A percentile compares a stretch with the other conserved stretches of the same genome.
Evolutionary conservation across 2,797 vertebrate genomes (phyloP).

Genomic region (Pelochelys cantorii): DNA sequence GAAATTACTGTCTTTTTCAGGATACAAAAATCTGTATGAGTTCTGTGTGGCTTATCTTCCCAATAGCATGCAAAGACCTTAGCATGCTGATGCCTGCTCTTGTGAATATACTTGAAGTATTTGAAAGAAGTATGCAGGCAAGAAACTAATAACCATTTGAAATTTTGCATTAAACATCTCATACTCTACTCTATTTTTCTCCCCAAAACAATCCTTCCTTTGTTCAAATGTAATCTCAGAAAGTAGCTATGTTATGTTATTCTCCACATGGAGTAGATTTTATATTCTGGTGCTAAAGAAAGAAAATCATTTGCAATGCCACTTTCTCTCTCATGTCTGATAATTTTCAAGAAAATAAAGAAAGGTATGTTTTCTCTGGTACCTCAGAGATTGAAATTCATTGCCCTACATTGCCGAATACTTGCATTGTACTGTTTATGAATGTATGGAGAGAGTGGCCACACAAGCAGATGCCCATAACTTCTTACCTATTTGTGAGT

Average conservation of each 20-base stretch:
- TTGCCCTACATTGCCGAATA: neutral
- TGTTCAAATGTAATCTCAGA: neutral
- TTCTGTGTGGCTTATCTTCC: neutral
- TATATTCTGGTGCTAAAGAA: neutral
- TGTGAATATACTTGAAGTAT: neutral
- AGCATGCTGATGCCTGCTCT: neutral
- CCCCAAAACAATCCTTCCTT: neutral
- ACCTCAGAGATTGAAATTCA: neutral
- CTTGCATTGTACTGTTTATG: neutral
- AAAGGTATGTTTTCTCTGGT: neutral
- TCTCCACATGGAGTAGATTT: neutral
- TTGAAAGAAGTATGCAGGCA: neutral
- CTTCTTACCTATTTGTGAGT: neutral
- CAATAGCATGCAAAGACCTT: neutral
- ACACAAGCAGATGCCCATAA: neutral
- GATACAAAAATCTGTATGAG: neutral
- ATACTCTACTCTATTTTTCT: neutral
- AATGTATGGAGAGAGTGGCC: neutral
- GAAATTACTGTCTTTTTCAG: neutral
- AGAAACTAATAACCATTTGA: neutral
- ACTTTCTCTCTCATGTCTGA: fast-evolving
- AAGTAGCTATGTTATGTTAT: neutral
- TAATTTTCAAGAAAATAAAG: conserved; percentile 2
- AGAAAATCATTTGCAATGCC: fast-evolving
- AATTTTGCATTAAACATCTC: neutral